Evolutionary conservation across 2,113 vertebrate genomes (phyloP), one percentile per base, ranked within the genome.

Genomic region (Cacatua alba): DNA sequence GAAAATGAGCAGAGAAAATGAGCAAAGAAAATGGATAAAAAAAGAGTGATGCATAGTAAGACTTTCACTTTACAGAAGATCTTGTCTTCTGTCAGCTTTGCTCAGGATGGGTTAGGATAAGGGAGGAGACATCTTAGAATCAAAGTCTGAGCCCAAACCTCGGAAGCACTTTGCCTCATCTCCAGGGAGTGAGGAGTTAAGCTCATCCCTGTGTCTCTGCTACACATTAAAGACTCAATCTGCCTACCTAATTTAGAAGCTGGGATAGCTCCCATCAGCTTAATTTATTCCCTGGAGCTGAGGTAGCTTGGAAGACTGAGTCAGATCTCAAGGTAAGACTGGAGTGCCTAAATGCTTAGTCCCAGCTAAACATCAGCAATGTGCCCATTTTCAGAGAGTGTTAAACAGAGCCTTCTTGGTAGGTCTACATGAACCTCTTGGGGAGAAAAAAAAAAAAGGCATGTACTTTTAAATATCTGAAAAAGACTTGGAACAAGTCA

Each of bases 251-350:
- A 67, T 84, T 90, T 91, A 87, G 90, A 76, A 92, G 77, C 31
- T 93, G 64, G 63, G 74, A 68, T 84, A 72, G 52, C 65, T 90
- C 41, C 87, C 83, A 84, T 52, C 69, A 84, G 55, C 62, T 87
- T 41, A 85, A 82, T 91, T 95, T 94, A 80, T 69, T 95, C 81
- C 89, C 74, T 85, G 68, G 62, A 94, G 91, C 86, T 86, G 79
- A 92, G 68, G 35, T 87, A 89, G 89, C 86, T 84, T 94, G 86
- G 85, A 94, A 92, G 72, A 78, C 55, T 59, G 39, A 89, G 46
- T 71, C 77, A 94, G 43, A 25, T 86, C 74, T 92, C 86, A 79
- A 83, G 65, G 74, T 89, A 85, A 96, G 53, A 39, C 65, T 79
- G 55, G 60, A 91, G 55, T 71, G 65, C 62, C 78, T 93, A 70